phyloP scores from a whole-genome alignment of 2,888 invertebrate species.

The Napeogenes sylphis region DNA sequence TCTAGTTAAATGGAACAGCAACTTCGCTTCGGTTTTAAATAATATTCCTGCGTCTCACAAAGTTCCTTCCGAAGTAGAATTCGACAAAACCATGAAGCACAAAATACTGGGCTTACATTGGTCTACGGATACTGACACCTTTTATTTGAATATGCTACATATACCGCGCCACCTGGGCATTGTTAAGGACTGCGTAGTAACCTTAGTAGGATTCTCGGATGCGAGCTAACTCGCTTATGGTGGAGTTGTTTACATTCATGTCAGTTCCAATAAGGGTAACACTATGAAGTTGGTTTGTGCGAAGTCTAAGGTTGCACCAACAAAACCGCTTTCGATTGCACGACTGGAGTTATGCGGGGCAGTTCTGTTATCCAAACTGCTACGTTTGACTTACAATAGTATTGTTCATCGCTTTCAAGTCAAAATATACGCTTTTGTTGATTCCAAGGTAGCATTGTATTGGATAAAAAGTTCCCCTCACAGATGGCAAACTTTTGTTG shows the following conservation, averaged over 20 bases:
- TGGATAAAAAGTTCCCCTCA: constrained; percentile 25
- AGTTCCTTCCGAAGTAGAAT: no score
- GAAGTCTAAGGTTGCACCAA: no score
- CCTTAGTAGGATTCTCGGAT: constrained; percentile 23
- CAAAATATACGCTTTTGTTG: constrained; percentile 11
- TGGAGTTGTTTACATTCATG: constrained; percentile 16
- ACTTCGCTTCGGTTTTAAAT: no score
- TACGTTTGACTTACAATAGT: constrained; percentile 13
- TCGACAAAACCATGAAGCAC: no score
- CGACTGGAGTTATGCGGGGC: no score
- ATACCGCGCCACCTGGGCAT: constrained; percentile 21
- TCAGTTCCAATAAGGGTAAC: neutral
- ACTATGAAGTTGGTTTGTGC: no score
- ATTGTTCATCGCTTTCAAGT: neutral
- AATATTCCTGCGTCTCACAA: no score
- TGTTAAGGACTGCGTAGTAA: constrained; percentile 4
- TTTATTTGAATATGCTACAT: constrained; percentile 13
- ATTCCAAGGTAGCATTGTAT: constrained; percentile 18
- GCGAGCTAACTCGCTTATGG: constrained; percentile 15
- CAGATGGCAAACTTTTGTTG: constrained; percentile 22
- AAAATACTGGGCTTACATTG: constrained; percentile 21
- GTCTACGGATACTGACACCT: constrained; percentile 14
- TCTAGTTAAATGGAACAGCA: no score
- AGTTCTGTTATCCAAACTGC: constrained; percentile 13
- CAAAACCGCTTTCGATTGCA: no score